Percentiles rank a stretch among this genome's conserved stretches.
Evolutionary conservation across 2,888 invertebrate species (phyloP).

Genomic region (Homarus gammarus): DNA sequence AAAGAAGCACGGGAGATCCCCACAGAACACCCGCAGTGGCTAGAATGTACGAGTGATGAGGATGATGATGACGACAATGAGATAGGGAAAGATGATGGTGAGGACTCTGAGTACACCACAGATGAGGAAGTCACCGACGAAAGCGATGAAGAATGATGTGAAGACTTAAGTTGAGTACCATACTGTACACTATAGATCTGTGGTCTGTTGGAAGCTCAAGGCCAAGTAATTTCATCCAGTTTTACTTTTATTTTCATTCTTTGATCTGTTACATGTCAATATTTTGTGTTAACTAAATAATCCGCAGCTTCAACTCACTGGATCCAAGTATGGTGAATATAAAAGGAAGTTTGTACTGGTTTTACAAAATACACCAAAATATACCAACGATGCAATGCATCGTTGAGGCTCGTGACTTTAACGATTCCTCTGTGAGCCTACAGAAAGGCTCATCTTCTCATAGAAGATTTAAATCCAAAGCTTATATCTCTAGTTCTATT

Average conservation of each 20-base stretch:
- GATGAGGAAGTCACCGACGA: slow-evolving; percentile 82
- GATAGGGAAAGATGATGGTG: slow-evolving; percentile 80
- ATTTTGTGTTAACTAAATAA: background rate
- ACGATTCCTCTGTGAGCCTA: background rate
- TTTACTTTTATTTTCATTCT: background rate
- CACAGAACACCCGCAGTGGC: slow-evolving; percentile 98
- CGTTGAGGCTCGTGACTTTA: background rate
- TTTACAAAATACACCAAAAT: background rate
- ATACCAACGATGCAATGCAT: background rate
- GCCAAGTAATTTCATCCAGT: slow-evolving; percentile 9
- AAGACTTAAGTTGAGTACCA: background rate
- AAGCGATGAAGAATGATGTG: slow-evolving; percentile 63
- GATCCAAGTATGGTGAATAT: background rate
- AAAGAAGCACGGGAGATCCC: slow-evolving; percentile 96
- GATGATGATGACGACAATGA: slow-evolving; percentile 82
- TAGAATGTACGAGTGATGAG: slow-evolving; percentile 95
- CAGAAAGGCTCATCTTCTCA: background rate
- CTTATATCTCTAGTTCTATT: slow-evolving; percentile 6
- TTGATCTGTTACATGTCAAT: background rate
- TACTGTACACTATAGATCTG: background rate
- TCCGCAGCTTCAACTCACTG: background rate
- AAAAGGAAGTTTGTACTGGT: background rate
- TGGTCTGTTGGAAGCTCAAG: slow-evolving; percentile 10
- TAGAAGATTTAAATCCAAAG: background rate
- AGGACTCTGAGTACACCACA: slow-evolving; percentile 85